Conservation (phyloP, 2,113 vertebrate species). For the Struthidea cinerea region DNA sequence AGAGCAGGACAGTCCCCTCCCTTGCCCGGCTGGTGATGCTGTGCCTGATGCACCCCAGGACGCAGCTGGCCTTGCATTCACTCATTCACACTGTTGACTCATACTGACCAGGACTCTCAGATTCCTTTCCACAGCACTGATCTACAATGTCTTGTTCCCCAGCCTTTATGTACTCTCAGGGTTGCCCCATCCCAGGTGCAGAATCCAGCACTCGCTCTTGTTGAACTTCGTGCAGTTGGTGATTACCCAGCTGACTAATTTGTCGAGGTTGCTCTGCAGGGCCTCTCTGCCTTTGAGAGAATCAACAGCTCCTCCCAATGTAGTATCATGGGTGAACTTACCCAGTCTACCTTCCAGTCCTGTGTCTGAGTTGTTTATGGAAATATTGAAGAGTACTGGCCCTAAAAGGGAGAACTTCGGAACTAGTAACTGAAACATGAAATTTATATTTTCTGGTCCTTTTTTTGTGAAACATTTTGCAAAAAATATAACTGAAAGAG, state of each 20-base stretch:
- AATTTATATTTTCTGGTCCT: neutral
- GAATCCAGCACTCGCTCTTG: neutral
- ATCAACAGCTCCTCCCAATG: neutral
- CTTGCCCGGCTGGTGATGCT: fast-evolving
- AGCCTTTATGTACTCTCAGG: no score
- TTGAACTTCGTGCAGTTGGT: neutral
- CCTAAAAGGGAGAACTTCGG: neutral
- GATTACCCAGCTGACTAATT: neutral
- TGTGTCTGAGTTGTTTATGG: neutral
- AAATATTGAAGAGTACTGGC: neutral
- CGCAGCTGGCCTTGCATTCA: fast-evolving
- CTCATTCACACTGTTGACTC: neutral
- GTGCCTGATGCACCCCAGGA: neutral
- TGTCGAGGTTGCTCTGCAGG: neutral
- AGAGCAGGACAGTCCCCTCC: fast-evolving
- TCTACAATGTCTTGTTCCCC: no score
- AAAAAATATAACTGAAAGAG: neutral
- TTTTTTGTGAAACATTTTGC: neutral
- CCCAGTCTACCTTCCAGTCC: neutral
- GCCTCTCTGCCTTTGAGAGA: neutral
- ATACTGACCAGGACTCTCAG: no score
- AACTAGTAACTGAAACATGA: neutral
- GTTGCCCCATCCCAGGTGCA: neutral
- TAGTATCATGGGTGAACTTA: neutral
- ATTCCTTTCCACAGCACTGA: neutral